Base-by-base conservation (phyloP, 2,888 invertebrate species). In the Protophormia terraenovae region DNA sequence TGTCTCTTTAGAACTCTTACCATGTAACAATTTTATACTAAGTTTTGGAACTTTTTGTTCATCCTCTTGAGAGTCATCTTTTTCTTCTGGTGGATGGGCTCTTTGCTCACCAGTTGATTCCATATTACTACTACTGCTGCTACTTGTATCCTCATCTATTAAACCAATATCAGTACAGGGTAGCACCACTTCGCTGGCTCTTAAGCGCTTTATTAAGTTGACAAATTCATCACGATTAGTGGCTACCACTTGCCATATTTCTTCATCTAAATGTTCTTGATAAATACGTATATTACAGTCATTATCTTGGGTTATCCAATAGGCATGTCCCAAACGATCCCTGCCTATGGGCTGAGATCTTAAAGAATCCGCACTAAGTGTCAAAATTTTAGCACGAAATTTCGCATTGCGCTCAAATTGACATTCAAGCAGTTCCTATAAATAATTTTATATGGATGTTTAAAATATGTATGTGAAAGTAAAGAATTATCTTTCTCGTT, bases 371-470 rank as follows among this genome's bases (percentile, higher is more conserved):
- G 97, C 96, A 73, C 95, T 94, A 88, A 96, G 93, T 88, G 96
- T 95, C 91, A 97, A 96, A 19, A 98, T 95, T 90, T 96, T 95
- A 86, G 95, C 95, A 92, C 99, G 98, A 93, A 99, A 99, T 92
- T 97, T 98, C 22, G 95, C 94, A 93, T 99, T 98, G 89, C 95
- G 95, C 91, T 99, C 98, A 93, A 99, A 99, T 93, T 99, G 99
- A 89, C 96, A 95, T 93, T 99, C 99, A 86, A 98, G 93, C 79
- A 99, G 94, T 90, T 96, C 95, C 97, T 98, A 5, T 29, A 55
- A 67, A 12, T 2, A 27, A 58, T 19, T 58, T 32, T 10, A 32
- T 19, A 5, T 8, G 8, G 5, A 24, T 41, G 12, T 14, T 41
- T 41, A 22, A 0, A 45, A 45, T 16, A 16, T 16, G 5, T 16